Evolutionary conservation across 1,140 invertebrate species (phyloP), one percentile per base, ranked within the genome.

Genomic region (Pseudobourletiella spinata): DNA sequence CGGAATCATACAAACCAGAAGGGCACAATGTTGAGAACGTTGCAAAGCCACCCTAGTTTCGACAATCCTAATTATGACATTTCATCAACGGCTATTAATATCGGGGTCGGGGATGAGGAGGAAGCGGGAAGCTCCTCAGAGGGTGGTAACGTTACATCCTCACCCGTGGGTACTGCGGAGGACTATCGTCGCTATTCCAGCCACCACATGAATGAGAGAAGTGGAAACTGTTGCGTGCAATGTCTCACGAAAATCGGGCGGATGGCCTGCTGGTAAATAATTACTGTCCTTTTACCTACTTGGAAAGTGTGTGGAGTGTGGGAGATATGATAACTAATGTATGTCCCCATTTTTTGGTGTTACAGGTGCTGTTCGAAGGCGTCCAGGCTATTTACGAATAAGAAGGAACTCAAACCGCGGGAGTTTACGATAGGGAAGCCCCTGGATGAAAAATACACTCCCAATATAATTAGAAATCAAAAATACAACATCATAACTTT

Each of bases 401-500:
- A 73, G 46, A 76, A 73, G 55, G 77, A 77, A 35, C 72, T 77
- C n/a, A 75, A 77, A 46, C 71, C 79, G 2, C 64, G 81, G 29
- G 77, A 75, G 26, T 73, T 83, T 6, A 74, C 76, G 32, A 67
- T 83, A 43, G 80, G 81, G 0, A 71, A 75, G 59, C 72, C 60
- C 25, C 73, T 60, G 30, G 68, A 57, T 42, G 73, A 77, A 62
- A 88, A 90, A 73, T 95, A 87, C 78, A 91, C 95, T 43, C 83
- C 89, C 52, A 99, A 99, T 80, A 89, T 94, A 65, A 95, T 99
- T 63, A 83, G 91, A 69, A 99, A 99, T 82, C 95, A 96, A 79
- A 99, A 99, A 83, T 99, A 98, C 78, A 98, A 92, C 76, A 84
- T 98, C 68, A 84, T 99, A 65, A 95, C 95, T 72, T 99, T 99